These are phyloP conservation scores for Pheucticus melanocephalus DNA, from an alignment of 2,113 vertebrate genomes.

Conservation along the genomic window DNA sequence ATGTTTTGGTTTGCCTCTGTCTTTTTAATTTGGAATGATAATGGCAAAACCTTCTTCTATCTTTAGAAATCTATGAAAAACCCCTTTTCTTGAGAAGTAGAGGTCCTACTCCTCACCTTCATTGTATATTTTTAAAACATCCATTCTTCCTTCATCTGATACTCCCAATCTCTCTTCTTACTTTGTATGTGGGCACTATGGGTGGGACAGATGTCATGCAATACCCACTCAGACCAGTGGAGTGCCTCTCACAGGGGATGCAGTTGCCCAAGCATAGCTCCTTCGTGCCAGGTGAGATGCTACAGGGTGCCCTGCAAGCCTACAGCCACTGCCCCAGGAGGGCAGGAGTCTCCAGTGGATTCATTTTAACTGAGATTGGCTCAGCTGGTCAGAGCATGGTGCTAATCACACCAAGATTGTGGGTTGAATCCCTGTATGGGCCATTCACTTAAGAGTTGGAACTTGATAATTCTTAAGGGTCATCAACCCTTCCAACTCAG, in stretches of 20 bases:
- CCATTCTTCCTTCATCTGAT: background rate
- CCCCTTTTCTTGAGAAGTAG: background rate
- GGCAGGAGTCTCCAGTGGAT: rapidly evolving
- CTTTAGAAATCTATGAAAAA: background rate
- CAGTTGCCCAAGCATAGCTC: background rate
- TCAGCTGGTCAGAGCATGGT: background rate
- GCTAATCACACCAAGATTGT: too few species aligned
- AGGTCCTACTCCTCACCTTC: background rate
- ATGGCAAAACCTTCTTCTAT: background rate
- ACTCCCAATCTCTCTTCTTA: background rate
- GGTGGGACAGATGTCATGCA: background rate
- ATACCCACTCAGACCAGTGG: background rate
- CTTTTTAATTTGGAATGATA: background rate
- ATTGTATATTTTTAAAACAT: background rate
- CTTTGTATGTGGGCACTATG: background rate
- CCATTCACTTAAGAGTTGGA: background rate
- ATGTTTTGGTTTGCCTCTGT: background rate
- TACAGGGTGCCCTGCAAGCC: background rate
- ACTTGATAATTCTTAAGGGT: background rate
- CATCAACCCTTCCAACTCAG: background rate
- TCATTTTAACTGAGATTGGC: background rate
- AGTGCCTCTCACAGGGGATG: background rate
- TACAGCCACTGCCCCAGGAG: background rate
- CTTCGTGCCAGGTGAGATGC: background rate
- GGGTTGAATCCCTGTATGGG: background rate